These are phyloP conservation scores for Torymus auratus DNA, from an alignment of 2,888 invertebrate species.

Conservation along the genomic window DNA sequence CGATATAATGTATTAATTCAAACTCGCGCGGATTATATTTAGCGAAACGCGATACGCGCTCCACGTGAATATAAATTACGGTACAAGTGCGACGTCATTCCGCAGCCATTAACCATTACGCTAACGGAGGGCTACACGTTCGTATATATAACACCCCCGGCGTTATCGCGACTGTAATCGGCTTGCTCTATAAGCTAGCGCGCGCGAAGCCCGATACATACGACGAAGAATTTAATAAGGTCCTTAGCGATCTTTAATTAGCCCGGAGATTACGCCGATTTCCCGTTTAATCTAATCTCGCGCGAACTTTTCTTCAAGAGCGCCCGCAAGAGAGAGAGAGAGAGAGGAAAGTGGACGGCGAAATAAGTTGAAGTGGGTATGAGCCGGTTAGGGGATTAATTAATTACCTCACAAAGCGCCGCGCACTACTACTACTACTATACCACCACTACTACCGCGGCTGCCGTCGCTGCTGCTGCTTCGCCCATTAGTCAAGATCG, in stretches of 20 bases:
- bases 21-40: too few relatives aligned
- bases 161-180: too few relatives aligned
- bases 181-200: too few relatives aligned
- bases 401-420: conserved; percentile 38
- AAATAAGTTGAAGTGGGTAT: conserved; percentile 52
- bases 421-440: background rate
- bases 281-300: conserved; percentile 51
- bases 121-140: too few relatives aligned
- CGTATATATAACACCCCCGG: too few relatives aligned
- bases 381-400: conserved; percentile 49
- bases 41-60: too few relatives aligned
- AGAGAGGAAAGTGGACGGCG: conserved; percentile 4
- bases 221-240: conserved; percentile 30
- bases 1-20: too few relatives aligned
- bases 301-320: conserved; percentile 12
- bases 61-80: too few relatives aligned
- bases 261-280: conserved; percentile 46
- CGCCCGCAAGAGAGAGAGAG: too few relatives aligned
- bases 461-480: background rate
- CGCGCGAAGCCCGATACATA: too few relatives aligned
- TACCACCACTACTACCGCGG: background rate
- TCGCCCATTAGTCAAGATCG: conserved; percentile 29
- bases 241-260: conserved; percentile 53
- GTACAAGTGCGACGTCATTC: too few relatives aligned
- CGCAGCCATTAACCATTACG: too few relatives aligned